Evolutionary conservation across 1,140 invertebrate species (phyloP).

Genomic region (Wasmannia auropunctata): DNA sequence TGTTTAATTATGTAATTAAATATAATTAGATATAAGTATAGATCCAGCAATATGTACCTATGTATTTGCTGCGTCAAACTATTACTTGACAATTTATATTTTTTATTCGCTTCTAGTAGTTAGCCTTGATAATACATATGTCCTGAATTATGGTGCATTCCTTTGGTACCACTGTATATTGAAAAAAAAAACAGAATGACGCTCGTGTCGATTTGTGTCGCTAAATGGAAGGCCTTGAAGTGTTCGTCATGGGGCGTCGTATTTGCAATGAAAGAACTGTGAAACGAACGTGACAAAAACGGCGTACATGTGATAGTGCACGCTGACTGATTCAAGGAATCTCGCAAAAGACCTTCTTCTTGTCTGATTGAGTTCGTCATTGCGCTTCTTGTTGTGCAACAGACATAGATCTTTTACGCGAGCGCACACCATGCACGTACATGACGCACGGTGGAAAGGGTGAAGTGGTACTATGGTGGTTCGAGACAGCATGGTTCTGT

Average conservation of each 20-base stretch:
- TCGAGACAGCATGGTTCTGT: constrained; percentile 25
- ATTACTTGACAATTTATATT: no score
- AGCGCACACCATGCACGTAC: background rate
- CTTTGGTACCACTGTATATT: no score
- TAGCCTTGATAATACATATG: no score
- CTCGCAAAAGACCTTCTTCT: constrained; percentile 49
- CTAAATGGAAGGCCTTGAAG: no score
- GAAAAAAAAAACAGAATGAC: no score
- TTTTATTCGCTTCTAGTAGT: no score
- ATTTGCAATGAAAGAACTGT: background rate
- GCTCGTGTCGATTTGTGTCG: no score
- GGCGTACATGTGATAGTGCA: background rate
- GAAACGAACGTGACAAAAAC: background rate
- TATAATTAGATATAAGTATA: no score
- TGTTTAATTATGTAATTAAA: no score
- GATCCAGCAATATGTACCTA: no score
- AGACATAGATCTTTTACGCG: constrained; percentile 33
- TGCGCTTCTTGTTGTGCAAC: constrained; percentile 47
- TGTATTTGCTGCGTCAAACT: no score
- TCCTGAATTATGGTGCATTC: no score
- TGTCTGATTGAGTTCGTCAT: constrained; percentile 68
- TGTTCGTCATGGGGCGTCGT: background rate
- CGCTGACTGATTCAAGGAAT: background rate
- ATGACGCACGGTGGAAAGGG: background rate
- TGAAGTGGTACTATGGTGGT: background rate